Percentiles rank a stretch among this genome's conserved stretches.
Conservation (phyloP, 2,888 invertebrate genomes). For the Himalopsyche japonica region DNA sequence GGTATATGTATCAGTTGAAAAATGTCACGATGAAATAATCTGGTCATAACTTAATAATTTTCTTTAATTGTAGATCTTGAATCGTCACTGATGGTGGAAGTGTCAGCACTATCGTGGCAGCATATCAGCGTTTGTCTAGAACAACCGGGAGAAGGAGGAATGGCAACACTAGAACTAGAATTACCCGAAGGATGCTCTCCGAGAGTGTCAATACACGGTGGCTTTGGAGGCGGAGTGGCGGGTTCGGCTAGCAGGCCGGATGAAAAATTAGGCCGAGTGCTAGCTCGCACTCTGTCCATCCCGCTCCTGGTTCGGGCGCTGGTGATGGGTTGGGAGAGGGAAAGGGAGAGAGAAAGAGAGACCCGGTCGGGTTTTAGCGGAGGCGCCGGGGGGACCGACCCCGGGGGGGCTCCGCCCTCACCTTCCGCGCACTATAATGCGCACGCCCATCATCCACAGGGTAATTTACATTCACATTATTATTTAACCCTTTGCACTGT, state of each 20-base stretch:
- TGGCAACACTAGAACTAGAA: slow-evolving; percentile 91
- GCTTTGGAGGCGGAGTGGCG: slow-evolving; percentile 56
- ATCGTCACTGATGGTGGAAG: slow-evolving; percentile 85
- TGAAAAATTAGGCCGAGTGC: slow-evolving; percentile 60
- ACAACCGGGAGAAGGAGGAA: slow-evolving; percentile 88
- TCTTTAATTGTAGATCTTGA: slow-evolving; percentile 63
- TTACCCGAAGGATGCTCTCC: slow-evolving; percentile 79
- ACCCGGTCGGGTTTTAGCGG: slow-evolving; percentile 58
- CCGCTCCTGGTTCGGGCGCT: slow-evolving; percentile 78
- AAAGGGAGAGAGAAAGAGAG: slow-evolving; percentile 10
- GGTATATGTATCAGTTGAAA: no score
- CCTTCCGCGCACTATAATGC: slow-evolving; percentile 44
- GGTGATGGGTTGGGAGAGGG: slow-evolving; percentile 20
- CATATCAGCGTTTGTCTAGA: slow-evolving; percentile 89
- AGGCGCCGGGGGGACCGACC: slow-evolving; percentile 70
- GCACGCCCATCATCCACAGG: slow-evolving; percentile 53
- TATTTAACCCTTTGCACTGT: not conserved
- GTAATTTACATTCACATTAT: slow-evolving; percentile 41
- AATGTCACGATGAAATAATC: no score
- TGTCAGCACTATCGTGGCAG: slow-evolving; percentile 86
- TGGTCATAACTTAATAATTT: no score
- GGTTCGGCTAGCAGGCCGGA: slow-evolving; percentile 45
- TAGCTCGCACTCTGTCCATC: slow-evolving; percentile 90
- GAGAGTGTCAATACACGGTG: slow-evolving; percentile 27
- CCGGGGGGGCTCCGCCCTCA: slow-evolving; percentile 60